Evolutionary conservation across 1,140 invertebrate genomes (phyloP), one percentile per base, ranked within the genome.

Genomic region (Pachyrhynchus sulphureomaculatus): DNA sequence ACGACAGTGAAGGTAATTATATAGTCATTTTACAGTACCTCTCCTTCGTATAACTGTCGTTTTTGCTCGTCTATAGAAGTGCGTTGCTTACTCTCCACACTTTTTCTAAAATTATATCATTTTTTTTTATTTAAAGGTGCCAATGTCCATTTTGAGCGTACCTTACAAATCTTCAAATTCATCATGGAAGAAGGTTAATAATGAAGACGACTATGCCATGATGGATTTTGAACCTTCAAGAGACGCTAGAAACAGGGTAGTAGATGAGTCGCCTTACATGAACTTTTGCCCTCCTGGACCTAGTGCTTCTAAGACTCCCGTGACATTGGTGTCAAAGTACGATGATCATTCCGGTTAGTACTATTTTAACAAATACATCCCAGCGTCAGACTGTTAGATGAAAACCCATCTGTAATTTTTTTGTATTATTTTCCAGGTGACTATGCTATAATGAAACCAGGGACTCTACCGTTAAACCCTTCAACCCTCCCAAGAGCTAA

Each of bases 401-500:
- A n/a, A n/a, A n/a, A n/a, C n/a, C n/a, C n/a, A n/a, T n/a, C n/a
- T 29, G 26, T 3, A 29, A 29, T 29, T 29, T 3, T 2, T 29
- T 29, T 29, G 1, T 29, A 3, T 29, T 29, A 6, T 9, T 9
- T 29, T 29, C 12, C 5, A 29, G 26, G 66, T 17, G 77, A 78
- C 26, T 79, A 79, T 45, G 73, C 78, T 0, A 18, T 75, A 0
- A 75, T 78, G 71, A 53, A 68, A 17, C 68, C 75, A 0, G 75
- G 67, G 20, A 18, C 24, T 15, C 33, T 54, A 18, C 2, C 54
- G 15, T 9, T 10, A 2, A 63, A 58, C 12, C 17, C 45, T 0
- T 21, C 49, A 1, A 53, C 55, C 8, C 10, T 53, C 8, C 55
- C 49, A 10, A 17, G 41, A 33, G 26, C 34, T 9, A 59, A 36